A percentile compares a stretch with the other conserved stretches of the same genome.
These are phyloP conservation scores for Drosophila atroscutellata DNA, from an alignment of 2,888 invertebrate genomes.

Conservation along the genomic window DNA sequence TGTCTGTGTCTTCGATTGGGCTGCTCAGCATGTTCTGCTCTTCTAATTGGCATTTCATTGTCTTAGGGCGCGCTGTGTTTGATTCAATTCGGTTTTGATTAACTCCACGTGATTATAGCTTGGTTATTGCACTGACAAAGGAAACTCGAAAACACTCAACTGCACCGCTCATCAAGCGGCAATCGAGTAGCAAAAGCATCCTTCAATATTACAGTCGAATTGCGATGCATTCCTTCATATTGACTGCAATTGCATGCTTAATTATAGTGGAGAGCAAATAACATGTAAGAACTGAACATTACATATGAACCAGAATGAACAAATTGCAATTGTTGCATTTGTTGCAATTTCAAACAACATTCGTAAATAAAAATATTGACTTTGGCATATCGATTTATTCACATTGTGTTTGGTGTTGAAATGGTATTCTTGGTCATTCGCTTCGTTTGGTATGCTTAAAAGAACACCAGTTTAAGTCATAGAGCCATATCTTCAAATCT, in stretches of 20 bases:
- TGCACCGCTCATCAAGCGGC: background rate
- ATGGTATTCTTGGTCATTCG: background rate
- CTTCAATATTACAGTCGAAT: background rate
- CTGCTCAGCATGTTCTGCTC: conserved; percentile 13
- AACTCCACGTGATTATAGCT: background rate
- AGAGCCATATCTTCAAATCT: background rate
- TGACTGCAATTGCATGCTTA: background rate
- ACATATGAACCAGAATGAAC: background rate
- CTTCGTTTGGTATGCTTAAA: background rate
- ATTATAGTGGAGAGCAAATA: background rate
- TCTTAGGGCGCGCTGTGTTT: conserved; percentile 19
- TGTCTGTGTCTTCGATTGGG: conserved; percentile 37
- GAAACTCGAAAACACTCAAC: background rate
- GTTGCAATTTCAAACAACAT: background rate
- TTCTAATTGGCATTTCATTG: conserved; percentile 46
- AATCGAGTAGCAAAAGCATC: background rate
- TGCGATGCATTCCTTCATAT: background rate
- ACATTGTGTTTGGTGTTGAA: background rate
- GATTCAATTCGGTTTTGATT: conserved; percentile 6
- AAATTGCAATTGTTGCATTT: background rate
- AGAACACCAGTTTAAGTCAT: background rate
- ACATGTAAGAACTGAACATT: background rate
- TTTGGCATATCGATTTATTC: too few species aligned
- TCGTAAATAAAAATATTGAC: background rate
- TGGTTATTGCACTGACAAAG: background rate